Conservation (phyloP, 64 coral and sea anemone genomes). For the Montipora cactus region DNA sequence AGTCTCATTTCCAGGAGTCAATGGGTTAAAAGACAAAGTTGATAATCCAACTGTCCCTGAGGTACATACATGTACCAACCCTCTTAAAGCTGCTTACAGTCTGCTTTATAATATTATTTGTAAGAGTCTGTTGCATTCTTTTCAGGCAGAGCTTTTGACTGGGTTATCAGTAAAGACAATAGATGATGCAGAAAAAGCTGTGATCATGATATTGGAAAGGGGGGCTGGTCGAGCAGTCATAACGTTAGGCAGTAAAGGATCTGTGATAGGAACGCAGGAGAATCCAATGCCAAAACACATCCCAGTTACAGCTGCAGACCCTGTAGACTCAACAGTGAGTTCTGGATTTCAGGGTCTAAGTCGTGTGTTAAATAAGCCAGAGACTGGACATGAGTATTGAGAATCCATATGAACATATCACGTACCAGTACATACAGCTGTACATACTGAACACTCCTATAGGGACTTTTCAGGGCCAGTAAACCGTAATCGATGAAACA, state of each 20-base stretch:
- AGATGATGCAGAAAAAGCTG: conserved; percentile 90
- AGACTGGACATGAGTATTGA: background rate
- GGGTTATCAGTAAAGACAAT: conserved; percentile 83
- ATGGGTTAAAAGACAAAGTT: no score
- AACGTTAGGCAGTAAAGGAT: conserved; percentile 86
- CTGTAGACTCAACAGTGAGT: conserved; percentile 93
- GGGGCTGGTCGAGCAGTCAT: conserved; percentile 86
- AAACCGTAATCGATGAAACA: no score
- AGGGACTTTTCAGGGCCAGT: no score
- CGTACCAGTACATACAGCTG: no score
- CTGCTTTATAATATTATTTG: no score
- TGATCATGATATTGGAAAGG: conserved; percentile 90
- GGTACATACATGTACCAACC: no score
- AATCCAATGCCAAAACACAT: conserved; percentile 88
- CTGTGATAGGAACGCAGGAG: conserved; percentile 91
- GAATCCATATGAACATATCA: no score
- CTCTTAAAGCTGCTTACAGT: no score
- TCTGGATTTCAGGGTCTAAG: background rate
- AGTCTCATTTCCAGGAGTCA: no score
- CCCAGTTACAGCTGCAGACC: conserved; percentile 76
- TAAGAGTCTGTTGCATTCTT: background rate
- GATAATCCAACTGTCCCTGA: no score
- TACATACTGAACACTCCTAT: no score
- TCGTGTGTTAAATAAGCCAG: no score
- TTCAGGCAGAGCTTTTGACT: conserved; percentile 92